Evolutionary conservation across 2,113 vertebrate genomes (phyloP), one percentile per base, ranked within the genome.

Genomic region (Indicator indicator): DNA sequence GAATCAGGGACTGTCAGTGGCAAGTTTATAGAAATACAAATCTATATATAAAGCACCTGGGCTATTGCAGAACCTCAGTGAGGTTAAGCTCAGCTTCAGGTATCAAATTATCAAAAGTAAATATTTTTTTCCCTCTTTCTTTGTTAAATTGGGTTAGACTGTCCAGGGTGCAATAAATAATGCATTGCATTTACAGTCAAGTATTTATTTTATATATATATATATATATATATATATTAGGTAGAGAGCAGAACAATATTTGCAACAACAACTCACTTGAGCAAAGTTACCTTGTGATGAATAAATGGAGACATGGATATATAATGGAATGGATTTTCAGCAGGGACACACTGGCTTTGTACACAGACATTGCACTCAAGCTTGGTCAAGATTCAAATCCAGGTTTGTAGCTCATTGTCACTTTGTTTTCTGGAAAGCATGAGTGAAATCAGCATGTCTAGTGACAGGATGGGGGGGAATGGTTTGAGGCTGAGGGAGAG

Each of bases 241-340:
- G n/a, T 65, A 89, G 48, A 52, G 63, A 63, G 12, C 42, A 33
- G 52, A 88, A 26, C 19, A 73, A 26, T 42, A 30, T 68, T 64
- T 90, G 83, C 70, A 78, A 55, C 77, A 84, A 17, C 32, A n/a
- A n/a, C n/a, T n/a, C n/a, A n/a, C n/a, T n/a, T n/a, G n/a, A n/a
- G n/a, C n/a, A 3, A 93, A 85, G 54, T 75, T 93, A 71, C 38
- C 54, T 32, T 68, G 54, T 8, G 44, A 62, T 56, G 91, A 84
- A 86, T 88, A 89, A 64, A 70, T 73, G 65, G 87, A 87, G 78
- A 93, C 74, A 78, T 88, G 14, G 32, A 60, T 83, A 54, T 69
- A 82, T 72, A 82, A 67, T 46, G 30, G 50, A 23, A 67, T 50
- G 40, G 62, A 62, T 86, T 78, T 79, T 79, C 67, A 88, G 23